Percentiles rank a stretch among this genome's conserved stretches.
phyloP scores from a whole-genome alignment of 2,113 vertebrate genomes.

The Gnathonemus longibarbis region DNA sequence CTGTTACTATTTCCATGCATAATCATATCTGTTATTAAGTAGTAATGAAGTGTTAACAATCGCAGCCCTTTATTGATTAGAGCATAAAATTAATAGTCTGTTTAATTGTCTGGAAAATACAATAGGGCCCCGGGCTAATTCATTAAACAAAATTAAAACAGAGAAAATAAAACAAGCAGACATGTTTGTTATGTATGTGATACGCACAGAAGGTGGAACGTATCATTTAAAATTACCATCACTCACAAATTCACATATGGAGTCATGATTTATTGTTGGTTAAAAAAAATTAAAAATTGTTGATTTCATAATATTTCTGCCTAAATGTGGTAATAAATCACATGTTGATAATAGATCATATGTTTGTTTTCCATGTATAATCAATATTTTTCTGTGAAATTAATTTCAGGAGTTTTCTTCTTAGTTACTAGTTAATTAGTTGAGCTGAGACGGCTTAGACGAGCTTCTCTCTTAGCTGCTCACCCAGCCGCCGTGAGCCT shows the following conservation, averaged over 20 bases:
- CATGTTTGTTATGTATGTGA: neutral
- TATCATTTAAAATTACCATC: neutral
- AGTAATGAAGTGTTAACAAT: conserved; percentile 7
- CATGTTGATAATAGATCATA: neutral
- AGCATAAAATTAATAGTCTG: conserved; percentile 7
- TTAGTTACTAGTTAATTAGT: neutral
- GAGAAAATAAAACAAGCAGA: neutral
- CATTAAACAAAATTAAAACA: neutral
- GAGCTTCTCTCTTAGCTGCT: neutral
- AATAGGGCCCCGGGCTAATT: neutral
- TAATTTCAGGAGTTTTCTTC: neutral
- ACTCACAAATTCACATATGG: neutral
- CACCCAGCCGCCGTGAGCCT: neutral
- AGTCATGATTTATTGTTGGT: neutral
- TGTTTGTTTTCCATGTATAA: neutral
- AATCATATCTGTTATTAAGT: conserved; percentile 6
- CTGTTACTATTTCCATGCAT: neutral
- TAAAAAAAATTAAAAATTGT: neutral
- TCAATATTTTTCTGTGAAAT: neutral
- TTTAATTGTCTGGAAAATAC: conserved; percentile 4
- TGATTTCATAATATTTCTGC: neutral
- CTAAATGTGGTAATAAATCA: neutral
- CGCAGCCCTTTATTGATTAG: conserved; percentile 1
- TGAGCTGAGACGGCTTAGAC: neutral
- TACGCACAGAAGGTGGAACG: neutral